A percentile compares a stretch with the other conserved stretches of the same genome.
These are phyloP conservation scores for Oncorhynchus keta DNA, from an alignment of 2,113 vertebrate genomes.

Conservation along the genomic window DNA sequence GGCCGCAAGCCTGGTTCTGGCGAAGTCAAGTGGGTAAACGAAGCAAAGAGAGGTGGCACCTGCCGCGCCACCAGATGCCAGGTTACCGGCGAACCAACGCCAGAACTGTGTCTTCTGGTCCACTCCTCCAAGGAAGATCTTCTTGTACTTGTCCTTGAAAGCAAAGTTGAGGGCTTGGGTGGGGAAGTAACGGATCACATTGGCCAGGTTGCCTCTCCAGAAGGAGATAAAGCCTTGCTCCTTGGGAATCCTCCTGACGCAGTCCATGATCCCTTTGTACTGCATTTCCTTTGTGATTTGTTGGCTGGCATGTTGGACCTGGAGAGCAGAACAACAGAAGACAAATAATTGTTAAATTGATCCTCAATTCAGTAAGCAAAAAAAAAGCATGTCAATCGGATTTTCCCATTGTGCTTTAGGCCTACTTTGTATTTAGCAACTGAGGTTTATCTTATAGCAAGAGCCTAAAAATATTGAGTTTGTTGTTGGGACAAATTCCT, in stretches of 20 bases:
- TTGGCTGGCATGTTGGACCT: conserved; percentile 98
- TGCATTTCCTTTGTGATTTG: conserved; percentile 91
- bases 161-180: conserved; percentile 99
- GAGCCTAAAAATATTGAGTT: too few relatives aligned
- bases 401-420: too few relatives aligned
- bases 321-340: conserved; percentile 1
- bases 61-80: conserved; percentile 92
- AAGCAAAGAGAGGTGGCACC: conserved; percentile 98
- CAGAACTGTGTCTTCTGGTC: conserved; percentile 97
- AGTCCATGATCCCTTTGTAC: conserved; percentile 98
- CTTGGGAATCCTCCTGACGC: conserved; percentile 91
- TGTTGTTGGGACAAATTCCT: too few relatives aligned
- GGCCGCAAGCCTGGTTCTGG: conserved; percentile 93
- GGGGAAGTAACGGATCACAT: conserved; percentile 98
- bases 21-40: conserved; percentile 97
- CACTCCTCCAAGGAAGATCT: conserved; percentile 96
- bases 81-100: conserved; percentile 96
- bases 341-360: background rate
- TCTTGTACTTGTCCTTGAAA: conserved; percentile 99
- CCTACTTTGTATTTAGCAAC: too few relatives aligned
- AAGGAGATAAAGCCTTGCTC: conserved; percentile 95
- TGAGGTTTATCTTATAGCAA: too few relatives aligned
- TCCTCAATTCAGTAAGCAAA: background rate
- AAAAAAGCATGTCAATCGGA: background rate
- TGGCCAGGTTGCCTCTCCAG: conserved; percentile 98